Conservation (phyloP, 2,888 invertebrate genomes). For the Epirrita christyi region DNA sequence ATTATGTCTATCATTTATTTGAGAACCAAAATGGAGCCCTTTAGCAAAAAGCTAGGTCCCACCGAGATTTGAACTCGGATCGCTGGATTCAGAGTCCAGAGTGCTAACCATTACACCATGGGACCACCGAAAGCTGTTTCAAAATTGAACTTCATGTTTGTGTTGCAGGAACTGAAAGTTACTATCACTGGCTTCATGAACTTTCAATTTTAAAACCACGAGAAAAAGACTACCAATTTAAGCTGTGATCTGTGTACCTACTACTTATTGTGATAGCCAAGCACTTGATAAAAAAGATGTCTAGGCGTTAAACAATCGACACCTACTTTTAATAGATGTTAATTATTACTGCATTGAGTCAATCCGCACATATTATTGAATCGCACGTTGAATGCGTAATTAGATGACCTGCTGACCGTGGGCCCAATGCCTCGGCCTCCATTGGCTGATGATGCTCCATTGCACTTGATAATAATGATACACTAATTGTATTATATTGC, state of each 20-base stretch:
- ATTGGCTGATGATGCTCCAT: conserved; percentile 30
- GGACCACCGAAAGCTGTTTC: conserved; percentile 66
- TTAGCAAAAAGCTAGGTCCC: conserved; percentile 79
- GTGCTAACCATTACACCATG: conserved; percentile 92
- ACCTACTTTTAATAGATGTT: conserved; percentile 10
- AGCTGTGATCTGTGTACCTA: background rate
- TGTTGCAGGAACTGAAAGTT: background rate
- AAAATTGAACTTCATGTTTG: conserved; percentile 33
- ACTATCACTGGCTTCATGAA: background rate
- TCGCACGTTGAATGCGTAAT: conserved; percentile 39
- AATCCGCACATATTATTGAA: conserved; percentile 12
- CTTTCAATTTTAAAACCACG: too few species aligned
- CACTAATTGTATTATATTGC: conserved; percentile 15
- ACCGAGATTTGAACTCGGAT: conserved; percentile 93
- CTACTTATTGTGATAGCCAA: background rate
- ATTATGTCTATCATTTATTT: background rate
- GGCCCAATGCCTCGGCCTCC: conserved; percentile 45
- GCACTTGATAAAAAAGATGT: background rate
- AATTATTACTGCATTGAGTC: conserved; percentile 3
- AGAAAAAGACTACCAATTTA: background rate
- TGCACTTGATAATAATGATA: conserved; percentile 25
- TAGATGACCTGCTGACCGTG: conserved; percentile 63
- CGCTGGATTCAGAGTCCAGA: conserved; percentile 92
- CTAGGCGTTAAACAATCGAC: background rate
- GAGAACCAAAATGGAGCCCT: background rate